A percentile compares a stretch with the other conserved stretches of the same genome.
phyloP scores from a whole-genome alignment of 2,888 invertebrate genomes.

The Cosmopolites sordidus region DNA sequence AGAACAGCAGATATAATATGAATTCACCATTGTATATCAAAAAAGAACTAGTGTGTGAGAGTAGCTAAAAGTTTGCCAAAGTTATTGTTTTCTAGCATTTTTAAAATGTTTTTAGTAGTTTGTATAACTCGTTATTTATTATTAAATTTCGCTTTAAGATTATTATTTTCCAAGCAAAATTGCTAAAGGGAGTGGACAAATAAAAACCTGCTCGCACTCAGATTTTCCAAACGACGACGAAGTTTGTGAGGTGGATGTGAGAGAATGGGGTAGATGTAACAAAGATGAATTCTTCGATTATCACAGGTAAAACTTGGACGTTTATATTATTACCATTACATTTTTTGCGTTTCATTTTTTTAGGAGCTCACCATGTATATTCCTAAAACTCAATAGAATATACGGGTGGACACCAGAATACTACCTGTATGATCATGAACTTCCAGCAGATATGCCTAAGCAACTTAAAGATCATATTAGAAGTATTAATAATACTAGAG shows the following conservation, averaged over 20 bases:
- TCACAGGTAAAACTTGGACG: conserved; percentile 50
- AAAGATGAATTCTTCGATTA: conserved; percentile 85
- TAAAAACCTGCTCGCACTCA: conserved; percentile 43
- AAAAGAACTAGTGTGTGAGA: no score
- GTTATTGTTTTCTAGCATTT: no score
- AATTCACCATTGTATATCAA: conserved; percentile 23
- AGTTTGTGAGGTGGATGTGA: conserved; percentile 84
- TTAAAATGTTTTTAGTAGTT: no score
- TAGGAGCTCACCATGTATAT: conserved; percentile 85
- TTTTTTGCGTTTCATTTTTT: neutral
- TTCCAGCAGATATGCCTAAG: conserved; percentile 73
- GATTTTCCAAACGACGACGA: conserved; percentile 45
- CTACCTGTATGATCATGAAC: conserved; percentile 65
- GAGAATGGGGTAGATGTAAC: conserved; percentile 75
- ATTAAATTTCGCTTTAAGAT: no score
- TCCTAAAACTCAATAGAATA: conserved; percentile 94
- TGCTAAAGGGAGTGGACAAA: conserved; percentile 46
- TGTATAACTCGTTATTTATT: no score
- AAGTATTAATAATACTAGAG: conserved; percentile 47
- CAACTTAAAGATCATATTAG: conserved; percentile 65
- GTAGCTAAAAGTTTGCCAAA: no score
- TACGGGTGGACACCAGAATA: conserved; percentile 84
- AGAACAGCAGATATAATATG: no score
- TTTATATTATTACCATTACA: neutral
- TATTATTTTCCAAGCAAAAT: conserved; percentile 47